Conservation (phyloP, 2,113 vertebrate species). For the Raja brachyura region DNA sequence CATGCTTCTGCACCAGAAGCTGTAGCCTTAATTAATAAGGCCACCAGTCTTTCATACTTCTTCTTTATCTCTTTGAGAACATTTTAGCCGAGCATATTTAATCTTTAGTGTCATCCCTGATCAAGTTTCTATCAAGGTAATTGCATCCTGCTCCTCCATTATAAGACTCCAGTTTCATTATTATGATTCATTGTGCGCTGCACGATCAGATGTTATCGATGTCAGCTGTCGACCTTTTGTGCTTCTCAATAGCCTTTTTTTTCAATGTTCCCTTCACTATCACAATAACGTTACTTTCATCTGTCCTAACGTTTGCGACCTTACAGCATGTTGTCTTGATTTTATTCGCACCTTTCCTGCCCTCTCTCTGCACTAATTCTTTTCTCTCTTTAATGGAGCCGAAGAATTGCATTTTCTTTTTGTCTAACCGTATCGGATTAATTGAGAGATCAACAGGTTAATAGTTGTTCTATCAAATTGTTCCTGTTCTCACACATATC, state of each 20-base stretch:
- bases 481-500: background rate
- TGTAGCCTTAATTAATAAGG: background rate
- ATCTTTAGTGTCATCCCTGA: background rate
- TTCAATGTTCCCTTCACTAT: background rate
- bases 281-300: background rate
- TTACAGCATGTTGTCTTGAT: background rate
- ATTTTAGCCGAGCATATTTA: background rate
- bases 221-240: background rate
- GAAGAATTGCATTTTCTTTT: background rate
- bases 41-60: background rate
- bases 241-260: background rate
- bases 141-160: background rate
- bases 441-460: background rate
- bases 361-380: background rate
- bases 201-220: background rate
- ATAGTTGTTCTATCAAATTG: background rate
- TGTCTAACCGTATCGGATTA: background rate
- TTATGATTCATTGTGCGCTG: background rate
- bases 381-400: background rate
- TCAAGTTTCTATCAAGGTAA: background rate
- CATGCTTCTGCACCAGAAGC: background rate
- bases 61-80: background rate
- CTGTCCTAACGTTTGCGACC: background rate
- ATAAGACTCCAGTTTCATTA: background rate
- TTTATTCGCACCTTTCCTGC: background rate